Evolutionary conservation across 2,113 vertebrate species (phyloP), one percentile per base, ranked within the genome.

Genomic region (Charadrius vociferus): DNA sequence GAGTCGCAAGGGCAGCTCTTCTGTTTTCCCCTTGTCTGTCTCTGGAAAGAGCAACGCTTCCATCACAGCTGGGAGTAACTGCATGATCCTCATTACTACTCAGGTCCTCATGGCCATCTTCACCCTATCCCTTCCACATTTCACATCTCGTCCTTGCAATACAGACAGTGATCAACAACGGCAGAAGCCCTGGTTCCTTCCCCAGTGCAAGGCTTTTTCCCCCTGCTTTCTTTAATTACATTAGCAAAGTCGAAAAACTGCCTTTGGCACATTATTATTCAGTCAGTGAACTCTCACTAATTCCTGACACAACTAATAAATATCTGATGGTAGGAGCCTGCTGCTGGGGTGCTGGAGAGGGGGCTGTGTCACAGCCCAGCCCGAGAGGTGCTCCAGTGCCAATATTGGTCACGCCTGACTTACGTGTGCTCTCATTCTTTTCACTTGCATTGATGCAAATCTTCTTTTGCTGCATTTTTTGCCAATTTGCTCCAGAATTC

Each of bases 251-350:
- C 8, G 8, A 93, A 97, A 75, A 91, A 85, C 91, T 24, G 91
- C 84, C 87, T 95, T 94, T 95, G 94, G 91, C 96, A 91, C 17
- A 5, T 94, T 91, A 96, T 97, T 96, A 94, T 90, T 82, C 89
- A 95, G 88, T 56, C 97, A 97, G 94, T 90, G 96, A 97, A 79
- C 95, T 93, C 93, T 86, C 95, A 87, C 95, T 97, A 95, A 97
- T 96, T 94, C 87, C 95, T 97, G 96, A 95, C 97, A 97, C 77
- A 93, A 72, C 58, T 45, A 89, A 96, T 97, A 82, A 91, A 73
- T 87, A 82, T 85, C 94, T 72, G 70, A 37, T 37, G 53, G 77
- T 41, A 52, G 88, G 27, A 92, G 55, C 63, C n/a, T 0, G 0
- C 74, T 73, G 62, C 73, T 1, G 3, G 41, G 65, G 30, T 1